A percentile compares a stretch with the other conserved stretches of the same genome.
phyloP scores from a whole-genome alignment of 1,140 invertebrate species.

The Pseudomyrmex dendroicus region DNA sequence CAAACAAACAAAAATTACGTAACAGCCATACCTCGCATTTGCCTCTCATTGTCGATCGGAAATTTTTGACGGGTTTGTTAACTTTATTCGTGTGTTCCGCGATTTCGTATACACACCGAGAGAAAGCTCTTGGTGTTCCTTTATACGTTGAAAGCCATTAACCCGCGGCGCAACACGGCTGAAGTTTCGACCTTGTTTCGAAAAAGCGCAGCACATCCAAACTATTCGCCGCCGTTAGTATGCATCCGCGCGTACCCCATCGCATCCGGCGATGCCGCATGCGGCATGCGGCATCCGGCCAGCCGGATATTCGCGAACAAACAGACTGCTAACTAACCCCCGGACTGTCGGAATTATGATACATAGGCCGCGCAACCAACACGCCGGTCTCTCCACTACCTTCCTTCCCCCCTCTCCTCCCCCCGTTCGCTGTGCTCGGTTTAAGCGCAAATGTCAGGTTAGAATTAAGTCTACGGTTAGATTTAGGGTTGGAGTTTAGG shows the following conservation, averaged over 20 bases:
- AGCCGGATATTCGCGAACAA: slow-evolving; percentile 47
- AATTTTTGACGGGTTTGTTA: no score
- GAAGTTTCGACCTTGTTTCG: neutral
- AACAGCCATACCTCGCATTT: no score
- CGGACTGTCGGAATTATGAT: slow-evolving; percentile 50
- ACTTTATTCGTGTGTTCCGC: no score
- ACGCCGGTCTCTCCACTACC: neutral
- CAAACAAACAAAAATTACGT: no score
- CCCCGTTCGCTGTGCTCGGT: neutral
- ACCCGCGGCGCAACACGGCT: neutral
- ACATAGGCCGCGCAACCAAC: slow-evolving; percentile 34
- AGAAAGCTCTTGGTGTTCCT: no score
- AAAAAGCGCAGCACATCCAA: slow-evolving; percentile 32
- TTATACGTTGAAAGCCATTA: neutral
- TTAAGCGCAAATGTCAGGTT: slow-evolving; percentile 6
- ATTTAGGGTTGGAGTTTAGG: neutral
- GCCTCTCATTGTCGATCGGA: no score
- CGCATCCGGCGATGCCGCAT: slow-evolving; percentile 43
- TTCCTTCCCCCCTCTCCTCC: no score
- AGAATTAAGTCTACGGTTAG: neutral
- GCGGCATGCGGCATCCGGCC: slow-evolving; percentile 50
- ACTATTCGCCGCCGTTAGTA: slow-evolving; percentile 44
- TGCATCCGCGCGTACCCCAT: slow-evolving; percentile 24
- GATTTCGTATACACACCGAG: no score
- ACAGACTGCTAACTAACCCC: slow-evolving; percentile 60